Percentiles rank a stretch among this genome's conserved stretches.
phyloP scores from a whole-genome alignment of 2,797 vertebrate species.

The Prunella strophiata region DNA sequence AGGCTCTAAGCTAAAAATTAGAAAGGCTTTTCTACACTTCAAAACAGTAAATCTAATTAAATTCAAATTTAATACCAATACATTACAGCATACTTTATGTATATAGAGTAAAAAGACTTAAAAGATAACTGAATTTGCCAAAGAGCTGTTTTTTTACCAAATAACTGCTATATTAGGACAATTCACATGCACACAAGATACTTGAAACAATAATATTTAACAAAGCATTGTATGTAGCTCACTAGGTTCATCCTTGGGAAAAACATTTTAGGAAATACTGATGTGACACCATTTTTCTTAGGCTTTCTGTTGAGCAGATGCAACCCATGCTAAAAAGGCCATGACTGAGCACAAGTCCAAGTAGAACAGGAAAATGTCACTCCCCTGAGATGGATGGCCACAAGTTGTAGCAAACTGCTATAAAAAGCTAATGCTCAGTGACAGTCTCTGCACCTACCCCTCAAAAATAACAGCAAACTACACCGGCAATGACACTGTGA shows the following conservation, averaged over 20 bases:
- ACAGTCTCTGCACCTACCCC: neutral
- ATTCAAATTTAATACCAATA: neutral
- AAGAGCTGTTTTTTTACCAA: neutral
- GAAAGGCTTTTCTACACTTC: neutral
- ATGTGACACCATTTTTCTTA: neutral
- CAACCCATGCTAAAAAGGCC: neutral
- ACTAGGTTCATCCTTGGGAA: neutral
- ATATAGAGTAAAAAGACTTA: neutral
- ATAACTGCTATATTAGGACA: neutral
- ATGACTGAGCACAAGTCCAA: neutral
- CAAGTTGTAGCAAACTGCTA: neutral
- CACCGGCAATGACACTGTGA: neutral
- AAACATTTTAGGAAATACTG: neutral
- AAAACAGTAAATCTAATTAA: neutral
- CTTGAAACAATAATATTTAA: neutral
- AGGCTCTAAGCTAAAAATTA: neutral
- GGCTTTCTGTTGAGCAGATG: neutral
- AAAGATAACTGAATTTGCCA: neutral
- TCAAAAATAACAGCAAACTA: neutral
- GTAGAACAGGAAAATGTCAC: neutral
- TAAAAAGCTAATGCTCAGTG: neutral
- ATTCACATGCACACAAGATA: neutral
- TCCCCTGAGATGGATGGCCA: neutral
- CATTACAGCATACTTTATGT: neutral
- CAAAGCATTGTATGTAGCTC: neutral